Conservation (phyloP, 2,113 vertebrate genomes). For the Menidia beryllina region DNA sequence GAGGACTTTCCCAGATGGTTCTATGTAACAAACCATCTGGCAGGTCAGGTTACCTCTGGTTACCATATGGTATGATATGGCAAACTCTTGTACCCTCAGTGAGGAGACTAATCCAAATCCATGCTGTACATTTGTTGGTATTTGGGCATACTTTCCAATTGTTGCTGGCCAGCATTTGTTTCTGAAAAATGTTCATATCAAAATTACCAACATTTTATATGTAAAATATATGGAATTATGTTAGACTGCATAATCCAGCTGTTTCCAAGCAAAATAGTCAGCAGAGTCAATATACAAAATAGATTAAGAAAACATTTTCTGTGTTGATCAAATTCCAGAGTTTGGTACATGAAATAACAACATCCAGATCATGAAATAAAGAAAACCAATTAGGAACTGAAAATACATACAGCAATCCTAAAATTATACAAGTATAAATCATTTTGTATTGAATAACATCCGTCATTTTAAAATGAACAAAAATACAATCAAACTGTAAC, state of each 20-base stretch:
- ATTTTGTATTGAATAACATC: no score
- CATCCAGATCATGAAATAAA: background rate
- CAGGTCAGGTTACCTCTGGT: conserved; percentile 23
- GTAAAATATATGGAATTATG: no score
- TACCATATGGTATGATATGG: background rate
- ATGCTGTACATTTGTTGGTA: background rate
- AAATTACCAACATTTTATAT: background rate
- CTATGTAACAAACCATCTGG: conserved; percentile 12
- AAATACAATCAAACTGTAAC: background rate
- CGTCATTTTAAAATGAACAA: background rate
- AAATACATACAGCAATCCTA: background rate
- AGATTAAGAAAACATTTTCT: no score
- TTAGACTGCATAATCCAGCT: background rate
- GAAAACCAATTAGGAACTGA: background rate
- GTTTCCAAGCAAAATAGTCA: no score
- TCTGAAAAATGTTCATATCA: background rate
- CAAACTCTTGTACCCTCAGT: background rate
- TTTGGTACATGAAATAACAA: background rate
- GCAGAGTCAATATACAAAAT: no score
- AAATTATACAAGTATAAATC: background rate
- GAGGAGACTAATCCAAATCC: background rate
- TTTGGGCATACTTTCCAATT: background rate
- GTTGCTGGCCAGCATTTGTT: background rate
- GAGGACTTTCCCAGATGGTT: conserved; percentile 20
- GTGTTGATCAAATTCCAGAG: no score